These are phyloP conservation scores for Aphidius ervi DNA, from an alignment of 1,140 invertebrate genomes.

Conservation along the genomic window DNA sequence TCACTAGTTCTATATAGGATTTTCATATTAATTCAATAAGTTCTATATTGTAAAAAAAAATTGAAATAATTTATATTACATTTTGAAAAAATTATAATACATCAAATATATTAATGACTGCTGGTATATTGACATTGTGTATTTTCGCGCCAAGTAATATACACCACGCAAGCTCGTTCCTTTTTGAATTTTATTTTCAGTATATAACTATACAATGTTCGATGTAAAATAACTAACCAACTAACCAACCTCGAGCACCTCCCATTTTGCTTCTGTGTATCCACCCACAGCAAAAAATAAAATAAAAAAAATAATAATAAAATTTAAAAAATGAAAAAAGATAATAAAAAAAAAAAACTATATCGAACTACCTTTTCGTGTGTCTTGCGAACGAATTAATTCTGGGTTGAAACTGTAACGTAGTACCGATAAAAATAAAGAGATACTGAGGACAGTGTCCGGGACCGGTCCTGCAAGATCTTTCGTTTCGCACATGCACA, in stretches of 20 bases:
- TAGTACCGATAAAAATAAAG: conserved; percentile 19
- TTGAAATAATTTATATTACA: no score
- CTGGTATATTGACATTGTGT: conserved; percentile 13
- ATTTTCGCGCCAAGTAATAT: conserved; percentile 29
- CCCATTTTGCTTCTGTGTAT: neutral
- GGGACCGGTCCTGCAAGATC: conserved; percentile 8
- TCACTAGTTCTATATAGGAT: neutral
- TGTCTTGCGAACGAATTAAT: conserved; percentile 19
- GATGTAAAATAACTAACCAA: conserved; percentile 14
- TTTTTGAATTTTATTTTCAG: no score
- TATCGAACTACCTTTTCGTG: neutral
- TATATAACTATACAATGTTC: conserved; percentile 18
- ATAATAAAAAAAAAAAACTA: neutral
- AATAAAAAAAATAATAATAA: conserved; percentile 2
- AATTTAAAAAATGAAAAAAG: neutral
- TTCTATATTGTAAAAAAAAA: no score
- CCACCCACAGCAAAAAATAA: conserved; percentile 2
- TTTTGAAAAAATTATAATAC: no score
- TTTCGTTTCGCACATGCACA: neutral
- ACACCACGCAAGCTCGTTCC: neutral
- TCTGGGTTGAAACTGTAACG: conserved; percentile 13
- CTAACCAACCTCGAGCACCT: neutral
- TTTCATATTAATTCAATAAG: no score
- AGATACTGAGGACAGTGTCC: neutral
- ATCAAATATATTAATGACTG: no score